Percentiles rank a stretch among this genome's conserved stretches.
These are phyloP conservation scores for Mesorhabditis spiculigera DNA, from an alignment of 2,888 invertebrate species.

Conservation along the genomic window DNA sequence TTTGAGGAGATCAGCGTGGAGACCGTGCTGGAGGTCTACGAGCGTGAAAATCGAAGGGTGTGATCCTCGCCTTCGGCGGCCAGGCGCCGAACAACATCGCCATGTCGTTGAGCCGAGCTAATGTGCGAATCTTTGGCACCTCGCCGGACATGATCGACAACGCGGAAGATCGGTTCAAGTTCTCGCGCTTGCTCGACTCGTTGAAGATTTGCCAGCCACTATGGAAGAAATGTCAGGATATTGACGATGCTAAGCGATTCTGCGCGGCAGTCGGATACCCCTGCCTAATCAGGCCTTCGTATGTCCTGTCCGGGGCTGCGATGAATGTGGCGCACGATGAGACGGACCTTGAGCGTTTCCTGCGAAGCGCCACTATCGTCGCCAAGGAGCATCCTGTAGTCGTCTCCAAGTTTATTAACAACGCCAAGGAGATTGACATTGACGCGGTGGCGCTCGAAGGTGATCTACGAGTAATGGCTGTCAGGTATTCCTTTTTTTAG, in stretches of 20 bases:
- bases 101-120: slow-evolving; percentile 80
- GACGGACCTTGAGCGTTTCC: slow-evolving; percentile 84
- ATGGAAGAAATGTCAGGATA: slow-evolving; percentile 92
- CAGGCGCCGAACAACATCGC: slow-evolving; percentile 99
- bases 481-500: slow-evolving; percentile 69
- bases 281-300: slow-evolving; percentile 92
- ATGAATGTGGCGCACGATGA: slow-evolving; percentile 96
- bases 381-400: slow-evolving; percentile 96
- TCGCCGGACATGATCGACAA: slow-evolving; percentile 93
- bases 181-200: slow-evolving; percentile 87
- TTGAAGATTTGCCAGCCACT: slow-evolving; percentile 89
- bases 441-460: slow-evolving; percentile 96
- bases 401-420: slow-evolving; percentile 87
- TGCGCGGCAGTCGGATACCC: slow-evolving; percentile 84
- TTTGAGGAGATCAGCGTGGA: slow-evolving; percentile 89
- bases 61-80: slow-evolving; percentile 95
- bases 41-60: slow-evolving; percentile 85
- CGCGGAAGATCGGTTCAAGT: slow-evolving; percentile 97
- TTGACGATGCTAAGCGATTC: slow-evolving; percentile 66
- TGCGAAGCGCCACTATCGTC: slow-evolving; percentile 78
- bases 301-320: slow-evolving; percentile 95
- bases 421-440: slow-evolving; percentile 83
- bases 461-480: slow-evolving; percentile 89
- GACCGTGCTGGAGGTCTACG: slow-evolving; percentile 68
- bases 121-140: slow-evolving; percentile 76